Base-by-base conservation (phyloP, 2,113 vertebrate genomes). In the Sinocyclocheilus grahami region DNA sequence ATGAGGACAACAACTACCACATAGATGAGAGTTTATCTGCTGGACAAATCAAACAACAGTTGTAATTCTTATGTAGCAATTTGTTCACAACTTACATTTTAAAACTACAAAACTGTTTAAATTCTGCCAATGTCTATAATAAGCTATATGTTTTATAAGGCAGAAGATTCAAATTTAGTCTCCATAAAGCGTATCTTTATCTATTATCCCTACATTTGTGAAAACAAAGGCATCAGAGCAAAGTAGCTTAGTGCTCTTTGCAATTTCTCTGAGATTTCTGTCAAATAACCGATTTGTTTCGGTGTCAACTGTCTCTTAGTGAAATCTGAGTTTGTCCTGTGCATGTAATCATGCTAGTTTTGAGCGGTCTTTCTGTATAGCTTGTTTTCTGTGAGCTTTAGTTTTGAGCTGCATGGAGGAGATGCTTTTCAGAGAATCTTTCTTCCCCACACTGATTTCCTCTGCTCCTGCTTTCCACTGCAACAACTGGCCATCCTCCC, bases 401-500 rank as follows among this genome's bases (percentile, higher is more conserved):
- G 96, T 94, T 91, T 96, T 96, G 18, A 95, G 93, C 79, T 95
- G 96, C 90, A 97, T 69, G 0, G 95, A 94, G 0, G 97, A 97
- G 13, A 93, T 78, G 33, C 94, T 94, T 93, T 99, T 99, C 92
- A 94, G 85, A 3, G 93, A 91, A 0, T 92, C 89, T 81, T 90
- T 96, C 93, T 95, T 97, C 53, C 91, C 71, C 0, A 90, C 33
- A 18, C 78, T 90, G 48, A 92, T 92, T 87, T 96, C 96, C 86
- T 90, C 88, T 46, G 94, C 93, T 89, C 95, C 92, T 0, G 95
- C 93, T 94, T 95, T 97, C 98, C 98, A 99, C 33, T 97, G 95
- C 90, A 99, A 90, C 91, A 99, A 91, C 91, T 96, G 97, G 18
- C 95, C 96, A 51, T 99, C 98, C 92, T 99, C 98, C 7, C 97